Evolutionary conservation across 2,797 vertebrate genomes (phyloP), one percentile per base, ranked within the genome.

Genomic region (Kryptopterus vitreolus): DNA sequence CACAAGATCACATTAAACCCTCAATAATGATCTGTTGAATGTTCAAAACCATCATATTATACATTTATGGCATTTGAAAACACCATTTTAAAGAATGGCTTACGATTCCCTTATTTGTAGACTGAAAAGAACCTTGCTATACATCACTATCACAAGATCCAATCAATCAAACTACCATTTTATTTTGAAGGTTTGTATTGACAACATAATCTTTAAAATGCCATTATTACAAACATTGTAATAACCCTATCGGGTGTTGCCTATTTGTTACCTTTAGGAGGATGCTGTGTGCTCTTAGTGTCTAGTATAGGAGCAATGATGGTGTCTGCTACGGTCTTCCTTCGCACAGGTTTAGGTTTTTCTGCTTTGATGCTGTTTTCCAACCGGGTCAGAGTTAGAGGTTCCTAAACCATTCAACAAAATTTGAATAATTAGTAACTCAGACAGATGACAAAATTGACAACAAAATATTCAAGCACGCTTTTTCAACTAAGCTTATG

Each of bases 331-430:
- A 95, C 94, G 0, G 95, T 95, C 91, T 99, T 99, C 71, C 97
- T 92, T 82, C 96, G 92, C 77, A 97, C 83, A 0, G 95, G 96
- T 89, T 99, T 99, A 63, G 94, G 95, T 88, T 99, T 99, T 24
- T 99, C 98, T 0, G 95, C 89, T 88, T 99, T 99, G 78, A 92
- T 93, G 84, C 92, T 95, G 85, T 95, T 96, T 88, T 99, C 97
- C 84, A 97, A 86, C 31, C 97, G 96, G 86, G 95, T 95, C 87
- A 95, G 83, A 46, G 95, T 94, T 58, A 95, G 90, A 6, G 95
- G 98, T 88, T 99, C 98, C 94, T 95, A 86, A 75, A 65, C 46
- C 70, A 81, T 61, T 61, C 9, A 74, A 20, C 62, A 46, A 70
- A 68, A 59, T 46, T 61, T 33, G 65, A 24, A 38, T n/a, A n/a